Evolutionary conservation across 2,888 invertebrate species (phyloP).

Genomic region (Metallyticus violacea): DNA sequence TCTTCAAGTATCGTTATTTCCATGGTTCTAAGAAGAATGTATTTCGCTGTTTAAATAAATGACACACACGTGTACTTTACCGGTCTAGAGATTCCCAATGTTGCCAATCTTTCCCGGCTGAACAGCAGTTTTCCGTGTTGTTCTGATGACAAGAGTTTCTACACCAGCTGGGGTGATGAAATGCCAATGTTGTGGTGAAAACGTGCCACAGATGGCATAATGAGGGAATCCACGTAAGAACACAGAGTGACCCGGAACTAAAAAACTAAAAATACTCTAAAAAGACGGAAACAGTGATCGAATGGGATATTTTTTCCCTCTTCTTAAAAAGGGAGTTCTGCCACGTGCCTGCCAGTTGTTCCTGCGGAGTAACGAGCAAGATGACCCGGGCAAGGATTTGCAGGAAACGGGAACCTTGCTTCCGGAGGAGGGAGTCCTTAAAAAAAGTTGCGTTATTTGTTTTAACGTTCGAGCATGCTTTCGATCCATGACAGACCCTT

Average conservation of each 20-base stretch:
- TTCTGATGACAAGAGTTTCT: neutral
- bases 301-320: neutral
- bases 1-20: too few relatives aligned
- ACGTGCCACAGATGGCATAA: neutral
- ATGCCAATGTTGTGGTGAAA: neutral
- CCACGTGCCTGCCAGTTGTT: neutral
- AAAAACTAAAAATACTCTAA: neutral
- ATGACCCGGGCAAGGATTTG: neutral
- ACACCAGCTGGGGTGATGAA: neutral
- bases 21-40: too few relatives aligned
- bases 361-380: neutral
- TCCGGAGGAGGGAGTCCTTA: neutral
- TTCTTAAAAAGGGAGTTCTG: neutral
- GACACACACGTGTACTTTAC: neutral
- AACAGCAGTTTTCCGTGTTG: neutral
- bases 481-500: too few relatives aligned
- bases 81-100: neutral
- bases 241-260: neutral
- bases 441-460: too few relatives aligned
- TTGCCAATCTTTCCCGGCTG: neutral
- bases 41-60: neutral
- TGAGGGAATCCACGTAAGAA: neutral
- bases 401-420: neutral
- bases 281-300: neutral
- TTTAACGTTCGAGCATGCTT: too few relatives aligned